phyloP scores from a whole-genome alignment of 2,888 invertebrate genomes.

The Sepioteuthis lessoniana region DNA sequence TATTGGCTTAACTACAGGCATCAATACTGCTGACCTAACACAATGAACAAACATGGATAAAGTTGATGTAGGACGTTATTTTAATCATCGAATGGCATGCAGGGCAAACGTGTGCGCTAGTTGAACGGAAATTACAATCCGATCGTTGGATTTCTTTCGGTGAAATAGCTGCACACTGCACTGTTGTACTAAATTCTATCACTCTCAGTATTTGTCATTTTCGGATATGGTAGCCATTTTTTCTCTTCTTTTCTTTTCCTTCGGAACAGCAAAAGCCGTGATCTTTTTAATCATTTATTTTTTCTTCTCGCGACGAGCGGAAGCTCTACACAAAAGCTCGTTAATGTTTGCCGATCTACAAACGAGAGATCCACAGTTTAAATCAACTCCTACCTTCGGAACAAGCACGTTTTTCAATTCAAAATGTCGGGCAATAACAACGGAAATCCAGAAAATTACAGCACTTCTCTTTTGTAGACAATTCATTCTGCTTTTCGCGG shows the following conservation, averaged over 20 bases:
- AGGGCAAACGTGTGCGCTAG: not conserved
- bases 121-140: not conserved
- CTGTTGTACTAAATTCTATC: not conserved
- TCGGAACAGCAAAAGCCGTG: not conserved
- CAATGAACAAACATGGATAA: not conserved
- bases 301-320: not conserved
- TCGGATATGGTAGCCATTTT: not conserved
- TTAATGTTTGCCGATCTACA: not conserved
- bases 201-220: not conserved
- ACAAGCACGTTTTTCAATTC: constrained; percentile 11
- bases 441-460: not conserved
- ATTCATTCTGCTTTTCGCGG: not conserved
- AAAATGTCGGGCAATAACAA: not conserved
- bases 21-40: not conserved
- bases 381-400: not conserved
- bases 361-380: not conserved
- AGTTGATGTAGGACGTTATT: not conserved
- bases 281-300: not conserved
- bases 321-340: not conserved
- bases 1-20: not conserved
- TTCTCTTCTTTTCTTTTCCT: not conserved
- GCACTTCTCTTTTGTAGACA: not conserved
- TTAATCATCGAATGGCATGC: not conserved
- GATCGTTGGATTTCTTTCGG: not conserved
- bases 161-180: not conserved